A percentile compares a stretch with the other conserved stretches of the same genome.
phyloP scores from a whole-genome alignment of 2,797 vertebrate species.

The Enteromius radiatus region DNA sequence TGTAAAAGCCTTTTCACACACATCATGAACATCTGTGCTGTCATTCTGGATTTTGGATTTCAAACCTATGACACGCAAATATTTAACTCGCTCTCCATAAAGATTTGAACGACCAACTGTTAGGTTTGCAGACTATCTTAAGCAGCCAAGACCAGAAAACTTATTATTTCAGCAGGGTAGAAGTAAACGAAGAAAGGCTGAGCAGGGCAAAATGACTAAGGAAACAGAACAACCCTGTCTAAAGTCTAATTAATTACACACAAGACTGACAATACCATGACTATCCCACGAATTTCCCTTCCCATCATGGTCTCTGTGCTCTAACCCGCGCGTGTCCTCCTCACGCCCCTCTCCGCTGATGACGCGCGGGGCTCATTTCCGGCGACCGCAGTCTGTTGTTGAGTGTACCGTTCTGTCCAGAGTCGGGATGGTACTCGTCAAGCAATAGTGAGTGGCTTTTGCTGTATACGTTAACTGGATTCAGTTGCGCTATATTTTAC shows the following conservation, averaged over 20 bases:
- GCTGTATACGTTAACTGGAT: too few relatives aligned
- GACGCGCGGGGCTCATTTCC: conserved; percentile 62
- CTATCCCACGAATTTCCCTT: conserved; percentile 37
- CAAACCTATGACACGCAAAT: too few relatives aligned
- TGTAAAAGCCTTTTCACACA: too few relatives aligned
- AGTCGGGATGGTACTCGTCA: conserved; percentile 68
- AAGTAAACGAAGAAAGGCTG: too few relatives aligned
- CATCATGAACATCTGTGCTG: too few relatives aligned
- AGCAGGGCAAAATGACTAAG: too few relatives aligned
- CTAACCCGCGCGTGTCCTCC: conserved; percentile 3
- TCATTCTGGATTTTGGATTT: too few relatives aligned
- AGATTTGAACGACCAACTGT: not conserved
- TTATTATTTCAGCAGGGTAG: not conserved
- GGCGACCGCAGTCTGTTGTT: conserved; percentile 60
- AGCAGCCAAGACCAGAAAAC: not conserved
- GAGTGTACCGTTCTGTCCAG: conserved; percentile 60
- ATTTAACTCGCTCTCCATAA: too few relatives aligned
- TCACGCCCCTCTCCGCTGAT: conserved; percentile 51
- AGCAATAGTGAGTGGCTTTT: conserved; percentile 67
- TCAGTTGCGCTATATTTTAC: not conserved
- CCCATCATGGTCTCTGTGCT: conserved; percentile 54
- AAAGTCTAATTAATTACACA: not conserved
- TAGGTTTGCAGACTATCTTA: not conserved
- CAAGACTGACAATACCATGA: not conserved
- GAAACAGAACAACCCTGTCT: too few relatives aligned